Percentiles rank a stretch among this genome's conserved stretches.
Evolutionary conservation across 2,113 vertebrate species (phyloP).

Genomic region (Oreochromis niloticus): DNA sequence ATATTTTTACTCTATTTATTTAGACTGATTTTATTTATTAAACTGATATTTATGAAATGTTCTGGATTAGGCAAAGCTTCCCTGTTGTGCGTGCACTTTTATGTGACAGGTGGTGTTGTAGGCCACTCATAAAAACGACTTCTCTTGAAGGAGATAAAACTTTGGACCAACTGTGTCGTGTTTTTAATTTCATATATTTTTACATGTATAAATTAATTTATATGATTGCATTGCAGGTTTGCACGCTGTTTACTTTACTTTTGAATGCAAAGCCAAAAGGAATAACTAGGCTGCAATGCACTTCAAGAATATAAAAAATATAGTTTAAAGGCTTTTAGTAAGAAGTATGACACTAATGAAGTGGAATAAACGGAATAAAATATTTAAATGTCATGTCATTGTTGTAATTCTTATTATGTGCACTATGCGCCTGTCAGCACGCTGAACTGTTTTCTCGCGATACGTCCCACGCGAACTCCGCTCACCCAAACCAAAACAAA

Average conservation of each 20-base stretch:
- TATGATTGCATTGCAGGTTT: background rate
- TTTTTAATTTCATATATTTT: background rate
- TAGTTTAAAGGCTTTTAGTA: background rate
- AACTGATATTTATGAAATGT: background rate
- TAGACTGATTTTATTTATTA: conserved; percentile 2
- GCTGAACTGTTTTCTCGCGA: conserved; percentile 9
- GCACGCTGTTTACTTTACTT: background rate
- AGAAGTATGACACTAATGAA: background rate
- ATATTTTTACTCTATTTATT: conserved; percentile 11
- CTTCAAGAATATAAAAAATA: background rate
- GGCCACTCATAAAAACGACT: background rate
- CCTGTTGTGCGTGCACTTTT: conserved; percentile 10
- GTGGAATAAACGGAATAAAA: background rate
- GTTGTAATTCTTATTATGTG: background rate
- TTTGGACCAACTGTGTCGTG: conserved; percentile 12
- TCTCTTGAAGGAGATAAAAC: background rate
- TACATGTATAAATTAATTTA: background rate
- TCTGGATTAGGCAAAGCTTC: background rate
- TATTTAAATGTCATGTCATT: background rate
- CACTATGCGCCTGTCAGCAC: background rate
- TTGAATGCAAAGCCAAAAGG: background rate
- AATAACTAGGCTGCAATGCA: background rate
- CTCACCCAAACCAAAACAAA: conserved; percentile 28
- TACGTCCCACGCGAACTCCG: background rate
- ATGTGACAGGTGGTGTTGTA: background rate